phyloP scores from a whole-genome alignment of 2,113 vertebrate genomes.

The Marcusenius ussheri region DNA sequence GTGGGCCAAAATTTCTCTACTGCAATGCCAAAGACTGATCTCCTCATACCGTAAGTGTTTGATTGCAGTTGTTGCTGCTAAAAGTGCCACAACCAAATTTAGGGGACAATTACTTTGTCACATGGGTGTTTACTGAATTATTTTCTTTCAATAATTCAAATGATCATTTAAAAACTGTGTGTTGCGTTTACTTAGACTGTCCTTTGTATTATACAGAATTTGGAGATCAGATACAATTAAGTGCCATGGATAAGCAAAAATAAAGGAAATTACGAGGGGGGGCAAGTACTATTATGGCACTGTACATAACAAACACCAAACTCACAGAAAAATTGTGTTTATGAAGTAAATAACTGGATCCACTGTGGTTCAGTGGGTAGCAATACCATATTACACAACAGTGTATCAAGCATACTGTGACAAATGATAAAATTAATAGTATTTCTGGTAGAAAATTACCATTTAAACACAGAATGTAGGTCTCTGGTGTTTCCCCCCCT shows the following conservation, averaged over 20 bases:
- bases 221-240: not conserved
- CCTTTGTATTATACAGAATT: not conserved
- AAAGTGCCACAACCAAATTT: not conserved
- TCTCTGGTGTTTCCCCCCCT: not conserved
- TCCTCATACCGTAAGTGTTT: too few species aligned
- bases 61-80: too few species aligned
- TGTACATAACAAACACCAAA: not conserved
- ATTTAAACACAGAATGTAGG: not conserved
- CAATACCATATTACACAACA: not conserved
- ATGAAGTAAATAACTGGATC: not conserved
- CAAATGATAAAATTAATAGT: not conserved
- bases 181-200: not conserved
- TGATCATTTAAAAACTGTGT: not conserved
- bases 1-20: not conserved
- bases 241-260: not conserved
- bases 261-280: not conserved
- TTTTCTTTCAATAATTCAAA: not conserved
- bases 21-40: not conserved
- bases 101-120: not conserved
- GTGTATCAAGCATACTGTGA: not conserved
- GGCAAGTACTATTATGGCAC: not conserved
- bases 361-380: not conserved
- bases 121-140: not conserved
- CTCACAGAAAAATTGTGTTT: not conserved
- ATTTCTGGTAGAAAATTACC: not conserved